Evolutionary conservation across 2,113 vertebrate genomes (phyloP).

Genomic region (Tretioscincus oriximinensis): DNA sequence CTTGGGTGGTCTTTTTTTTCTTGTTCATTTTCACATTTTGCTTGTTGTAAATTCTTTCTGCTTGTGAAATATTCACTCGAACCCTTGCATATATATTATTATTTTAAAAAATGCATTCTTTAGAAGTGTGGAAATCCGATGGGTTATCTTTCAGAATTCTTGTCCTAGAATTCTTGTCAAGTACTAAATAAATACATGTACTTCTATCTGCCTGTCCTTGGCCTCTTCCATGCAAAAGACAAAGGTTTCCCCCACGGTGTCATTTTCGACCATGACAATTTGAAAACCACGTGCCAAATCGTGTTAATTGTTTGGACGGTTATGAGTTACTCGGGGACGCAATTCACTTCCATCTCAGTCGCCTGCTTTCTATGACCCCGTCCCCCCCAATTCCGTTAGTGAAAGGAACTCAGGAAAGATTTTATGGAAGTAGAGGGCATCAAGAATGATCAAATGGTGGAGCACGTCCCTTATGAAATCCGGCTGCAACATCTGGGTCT

Average conservation of each 20-base stretch:
- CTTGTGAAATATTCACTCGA: not conserved
- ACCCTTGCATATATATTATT: slow-evolving; percentile 7
- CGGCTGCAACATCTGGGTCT: no score
- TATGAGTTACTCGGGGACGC: not conserved
- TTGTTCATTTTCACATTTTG: slow-evolving; percentile 19
- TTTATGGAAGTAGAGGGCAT: no score
- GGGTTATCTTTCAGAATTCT: slow-evolving; percentile 23
- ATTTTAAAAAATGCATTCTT: not conserved
- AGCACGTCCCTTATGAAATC: no score
- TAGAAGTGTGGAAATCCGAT: slow-evolving; percentile 6
- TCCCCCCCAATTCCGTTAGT: not conserved
- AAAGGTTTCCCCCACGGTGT: not conserved
- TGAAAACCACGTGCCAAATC: not conserved
- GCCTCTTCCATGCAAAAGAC: slow-evolving; percentile 21
- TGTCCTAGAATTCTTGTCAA: slow-evolving; percentile 29
- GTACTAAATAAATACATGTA: slow-evolving; percentile 31
- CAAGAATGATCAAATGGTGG: no score
- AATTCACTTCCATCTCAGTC: no score
- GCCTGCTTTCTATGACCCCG: no score
- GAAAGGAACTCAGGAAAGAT: no score
- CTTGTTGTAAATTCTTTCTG: slow-evolving; percentile 12
- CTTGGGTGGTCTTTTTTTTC: not conserved
- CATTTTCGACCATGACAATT: not conserved
- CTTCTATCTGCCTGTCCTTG: slow-evolving; percentile 34
- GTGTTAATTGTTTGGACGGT: no score